A percentile compares a stretch with the other conserved stretches of the same genome.
Evolutionary conservation across 2,113 vertebrate species (phyloP).

Genomic region (Gopherus flavomarginatus): DNA sequence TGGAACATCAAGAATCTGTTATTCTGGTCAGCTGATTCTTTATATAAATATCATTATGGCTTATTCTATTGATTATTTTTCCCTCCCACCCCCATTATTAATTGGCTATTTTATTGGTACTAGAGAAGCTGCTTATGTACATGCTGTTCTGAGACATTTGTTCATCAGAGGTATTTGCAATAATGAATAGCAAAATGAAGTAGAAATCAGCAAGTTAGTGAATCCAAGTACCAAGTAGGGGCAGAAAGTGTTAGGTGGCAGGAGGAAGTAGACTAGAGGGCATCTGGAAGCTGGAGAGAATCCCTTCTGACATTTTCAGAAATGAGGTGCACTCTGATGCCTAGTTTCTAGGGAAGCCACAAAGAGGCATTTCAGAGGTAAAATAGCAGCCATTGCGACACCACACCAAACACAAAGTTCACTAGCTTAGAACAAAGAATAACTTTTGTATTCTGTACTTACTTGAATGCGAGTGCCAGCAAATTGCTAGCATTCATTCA

Average conservation of each 20-base stretch:
- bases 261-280: not conserved
- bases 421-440: rapidly evolving
- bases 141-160: not conserved
- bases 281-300: not conserved
- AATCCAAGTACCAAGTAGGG: rapidly evolving
- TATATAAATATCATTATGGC: not conserved
- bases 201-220: not conserved
- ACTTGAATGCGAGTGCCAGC: rapidly evolving
- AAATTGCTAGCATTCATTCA: not conserved
- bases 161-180: not conserved
- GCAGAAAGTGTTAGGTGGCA: not conserved
- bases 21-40: not conserved
- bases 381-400: not conserved
- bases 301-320: rapidly evolving
- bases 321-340: not conserved
- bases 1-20: not conserved
- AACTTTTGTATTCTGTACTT: not conserved
- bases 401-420: not conserved
- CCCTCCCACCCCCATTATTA: not conserved
- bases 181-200: not conserved
- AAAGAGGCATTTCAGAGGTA: not conserved
- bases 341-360: not conserved
- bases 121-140: not conserved
- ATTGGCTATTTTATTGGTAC: not conserved
- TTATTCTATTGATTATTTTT: not conserved